Evolutionary conservation across 2,888 invertebrate species (phyloP).

Genomic region (Deilephila porcellus): DNA sequence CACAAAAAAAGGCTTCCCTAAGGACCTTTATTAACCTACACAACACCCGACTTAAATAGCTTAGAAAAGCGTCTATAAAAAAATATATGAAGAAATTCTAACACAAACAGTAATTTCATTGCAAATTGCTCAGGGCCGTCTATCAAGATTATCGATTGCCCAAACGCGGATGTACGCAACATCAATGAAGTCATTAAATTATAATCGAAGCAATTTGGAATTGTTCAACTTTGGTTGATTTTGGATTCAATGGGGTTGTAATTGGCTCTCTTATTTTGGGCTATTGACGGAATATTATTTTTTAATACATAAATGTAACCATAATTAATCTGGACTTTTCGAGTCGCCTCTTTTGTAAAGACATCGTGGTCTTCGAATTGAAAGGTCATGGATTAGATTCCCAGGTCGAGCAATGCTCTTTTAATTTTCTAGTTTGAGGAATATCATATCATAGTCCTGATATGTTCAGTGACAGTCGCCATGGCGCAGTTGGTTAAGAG

Average conservation of each 20-base stretch:
- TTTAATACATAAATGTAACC: neutral
- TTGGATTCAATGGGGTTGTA: neutral
- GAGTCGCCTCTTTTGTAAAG: too few species aligned
- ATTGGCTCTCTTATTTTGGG: neutral
- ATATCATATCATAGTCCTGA: too few species aligned
- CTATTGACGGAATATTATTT: neutral
- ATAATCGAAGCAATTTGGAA: conserved; percentile 4
- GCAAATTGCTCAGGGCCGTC: conserved; percentile 1
- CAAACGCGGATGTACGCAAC: conserved; percentile 18
- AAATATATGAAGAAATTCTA: neutral
- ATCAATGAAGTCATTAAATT: conserved; percentile 17
- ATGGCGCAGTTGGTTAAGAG: too few species aligned
- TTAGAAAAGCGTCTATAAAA: neutral
- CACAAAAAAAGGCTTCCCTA: too few species aligned
- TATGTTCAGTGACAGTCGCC: too few species aligned
- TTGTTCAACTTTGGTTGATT: conserved; percentile 8
- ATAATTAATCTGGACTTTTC: neutral
- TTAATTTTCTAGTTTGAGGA: too few species aligned
- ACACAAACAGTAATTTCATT: neutral
- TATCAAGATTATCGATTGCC: neutral
- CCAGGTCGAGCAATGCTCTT: too few species aligned
- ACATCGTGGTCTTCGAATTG: too few species aligned
- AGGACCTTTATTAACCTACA: too few species aligned
- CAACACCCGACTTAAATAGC: too few species aligned
- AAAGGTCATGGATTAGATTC: too few species aligned